These are phyloP conservation scores for Umimayanthus kanabou DNA, from an alignment of 92 coral and sea anemone species.

Conservation along the genomic window DNA sequence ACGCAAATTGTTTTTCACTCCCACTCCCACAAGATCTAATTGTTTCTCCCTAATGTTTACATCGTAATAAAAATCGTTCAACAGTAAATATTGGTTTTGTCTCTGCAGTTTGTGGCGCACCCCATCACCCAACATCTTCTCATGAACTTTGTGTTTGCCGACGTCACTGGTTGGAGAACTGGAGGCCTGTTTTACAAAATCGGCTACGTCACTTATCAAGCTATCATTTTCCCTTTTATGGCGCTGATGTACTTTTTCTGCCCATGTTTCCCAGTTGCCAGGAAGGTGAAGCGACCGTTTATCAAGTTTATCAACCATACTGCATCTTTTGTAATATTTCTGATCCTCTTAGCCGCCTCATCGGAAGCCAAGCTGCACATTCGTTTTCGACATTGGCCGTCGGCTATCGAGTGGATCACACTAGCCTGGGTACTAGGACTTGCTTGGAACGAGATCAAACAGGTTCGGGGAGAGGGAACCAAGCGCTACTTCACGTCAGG, in stretches of 20 bases:
- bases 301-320: conserved; percentile 97
- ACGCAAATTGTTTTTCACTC: no score
- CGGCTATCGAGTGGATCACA: conserved; percentile 73
- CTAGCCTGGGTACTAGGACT: conserved; percentile 93
- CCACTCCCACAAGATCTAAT: no score
- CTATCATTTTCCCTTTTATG: conserved; percentile 85
- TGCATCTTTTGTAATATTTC: conserved; percentile 77
- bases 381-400: conserved; percentile 73
- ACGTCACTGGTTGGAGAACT: conserved; percentile 88
- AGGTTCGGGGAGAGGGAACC: conserved; percentile 83
- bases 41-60: no score
- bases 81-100: neutral
- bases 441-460: conserved; percentile 96
- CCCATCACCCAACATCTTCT: conserved; percentile 92
- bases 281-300: conserved; percentile 87
- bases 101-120: conserved; percentile 91
- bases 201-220: conserved; percentile 80
- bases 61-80: no score
- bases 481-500: conserved; percentile 88
- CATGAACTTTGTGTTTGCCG: conserved; percentile 88
- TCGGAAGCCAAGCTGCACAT: conserved; percentile 78
- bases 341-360: conserved; percentile 81
- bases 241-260: conserved; percentile 78
- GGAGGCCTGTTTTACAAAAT: conserved; percentile 75
- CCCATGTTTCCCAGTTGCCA: conserved; percentile 76